phyloP scores from a whole-genome alignment of 1,140 invertebrate genomes.

The Megathymus violae region DNA sequence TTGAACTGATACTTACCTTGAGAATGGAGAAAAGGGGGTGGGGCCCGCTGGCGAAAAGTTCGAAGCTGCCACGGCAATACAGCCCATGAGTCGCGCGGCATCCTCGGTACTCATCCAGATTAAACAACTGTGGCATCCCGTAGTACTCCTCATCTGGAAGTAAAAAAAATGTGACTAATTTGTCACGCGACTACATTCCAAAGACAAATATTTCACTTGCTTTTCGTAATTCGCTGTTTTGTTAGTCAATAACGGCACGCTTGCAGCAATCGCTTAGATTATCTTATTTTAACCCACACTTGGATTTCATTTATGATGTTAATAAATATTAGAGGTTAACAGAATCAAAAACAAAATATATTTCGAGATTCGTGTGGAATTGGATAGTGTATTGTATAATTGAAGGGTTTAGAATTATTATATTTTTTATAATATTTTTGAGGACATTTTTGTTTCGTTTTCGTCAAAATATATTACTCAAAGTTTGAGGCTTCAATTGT shows the following conservation, averaged over 20 bases:
- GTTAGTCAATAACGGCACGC: background rate
- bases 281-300: background rate
- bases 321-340: too few species aligned
- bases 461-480: too few species aligned
- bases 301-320: background rate
- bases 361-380: too few species aligned
- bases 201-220: background rate
- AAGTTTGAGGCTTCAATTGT: too few species aligned
- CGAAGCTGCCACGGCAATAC: conserved; percentile 73
- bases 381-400: too few species aligned
- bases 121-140: conserved; percentile 63
- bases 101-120: conserved; percentile 60
- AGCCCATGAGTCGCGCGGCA: conserved; percentile 54
- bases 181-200: background rate
- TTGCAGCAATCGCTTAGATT: background rate
- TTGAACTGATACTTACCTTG: conserved; percentile 55
- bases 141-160: conserved; percentile 70
- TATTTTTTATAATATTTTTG: too few species aligned
- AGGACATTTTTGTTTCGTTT: too few species aligned
- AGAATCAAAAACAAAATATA: too few species aligned
- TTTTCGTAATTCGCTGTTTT: background rate
- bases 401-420: too few species aligned
- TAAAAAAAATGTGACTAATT: too few species aligned
- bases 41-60: conserved; percentile 42
- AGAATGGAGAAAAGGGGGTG: conserved; percentile 50